Evolutionary conservation across 1,140 invertebrate species (phyloP), one percentile per base, ranked within the genome.

Genomic region (Sesamia nonagrioides): DNA sequence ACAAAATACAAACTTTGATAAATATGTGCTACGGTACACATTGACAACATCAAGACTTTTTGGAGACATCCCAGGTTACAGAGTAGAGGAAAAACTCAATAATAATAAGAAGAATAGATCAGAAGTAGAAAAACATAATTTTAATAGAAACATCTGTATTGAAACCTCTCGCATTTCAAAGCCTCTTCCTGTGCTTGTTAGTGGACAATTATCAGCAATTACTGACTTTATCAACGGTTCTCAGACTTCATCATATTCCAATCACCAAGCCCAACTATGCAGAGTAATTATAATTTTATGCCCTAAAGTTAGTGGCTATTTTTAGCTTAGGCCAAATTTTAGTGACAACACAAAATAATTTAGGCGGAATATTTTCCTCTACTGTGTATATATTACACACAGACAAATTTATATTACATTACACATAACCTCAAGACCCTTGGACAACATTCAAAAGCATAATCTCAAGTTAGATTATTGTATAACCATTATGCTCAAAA

Each of bases 21-120:
- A 21, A 66, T 50, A 69, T 69, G 21, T 69, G 35, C 66, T 69
- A 69, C 42, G 11, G 50, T 50, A 69, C 66, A 69, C 66, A 50
- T 33, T 50, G 66, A 69, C 66, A 69, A 69, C 66, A 69, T 11
- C 66, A 21, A 69, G 42, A 68, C 27, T 42, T 15, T 68, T 13
- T 69, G 40, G 45, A 69, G 4, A 66, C 66, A 69, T 69, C 66
- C 66, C 66, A 69, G 66, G 13, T 50, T 48, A 48, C 66, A 69
- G 15, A 69, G 66, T 69, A 69, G 66, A 69, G 66, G 66, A 69
- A 69, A 69, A 66, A 42, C 27, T 61, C 15, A 17, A 58, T 33
- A 27, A 27, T 13, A 58, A 58, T 5, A 13, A 58, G 21, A 58
- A 33, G 21, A 33, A 33, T 50, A 45, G 42, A 18, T 54, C 17